Base-by-base conservation (phyloP, 2,888 invertebrate genomes). In the Agrotis segetum region DNA sequence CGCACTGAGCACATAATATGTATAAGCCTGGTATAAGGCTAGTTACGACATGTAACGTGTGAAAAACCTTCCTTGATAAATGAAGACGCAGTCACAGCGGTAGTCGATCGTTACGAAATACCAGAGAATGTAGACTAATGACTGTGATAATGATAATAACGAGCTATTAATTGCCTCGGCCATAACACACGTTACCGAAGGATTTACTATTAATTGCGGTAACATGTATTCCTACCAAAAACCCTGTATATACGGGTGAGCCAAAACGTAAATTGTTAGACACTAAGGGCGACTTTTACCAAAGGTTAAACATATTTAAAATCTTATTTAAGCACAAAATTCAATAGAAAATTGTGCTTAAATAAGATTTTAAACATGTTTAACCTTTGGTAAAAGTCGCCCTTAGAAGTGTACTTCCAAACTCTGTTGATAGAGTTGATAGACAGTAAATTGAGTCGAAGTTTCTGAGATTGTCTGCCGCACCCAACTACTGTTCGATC, bases 91-190 rank as follows among this genome's bases (percentile, higher is more conserved):
- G 17, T 24, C 1, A 24, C n/a, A 40, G 14, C 62, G 44, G 29
- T 4, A 46, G 46, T 24, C 7, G 56, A 24, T 52, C n/a, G 49
- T 71, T 24, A 59, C 19, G 47, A 40, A 47, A 47, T 53, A 16
- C 46, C 17, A 14, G 17, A n/a, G 52, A 72, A 59, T 72, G 58
- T 66, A n/a, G 52, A 50, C 40, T 66, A 72, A 73, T 47, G 58
- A 24, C 46, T 40, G 66, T 59, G 58, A 34, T 52, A 56, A 50
- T 46, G 19, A 52, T 24, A 50, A 64, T 64, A 65, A 59, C 16
- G 58, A 71, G 44, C 58, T 72, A 64, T n/a, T 71, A 71, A 71
- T 11, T 64, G 17, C 71, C n/a, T 9, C 44, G n/a, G 58, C 11
- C 65, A 14, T 61, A 40, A 55, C 53, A 59, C 62, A 24, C 14